Evolutionary conservation across 2,888 invertebrate genomes (phyloP), one percentile per base, ranked within the genome.

Genomic region (Amphipyra berbera): DNA sequence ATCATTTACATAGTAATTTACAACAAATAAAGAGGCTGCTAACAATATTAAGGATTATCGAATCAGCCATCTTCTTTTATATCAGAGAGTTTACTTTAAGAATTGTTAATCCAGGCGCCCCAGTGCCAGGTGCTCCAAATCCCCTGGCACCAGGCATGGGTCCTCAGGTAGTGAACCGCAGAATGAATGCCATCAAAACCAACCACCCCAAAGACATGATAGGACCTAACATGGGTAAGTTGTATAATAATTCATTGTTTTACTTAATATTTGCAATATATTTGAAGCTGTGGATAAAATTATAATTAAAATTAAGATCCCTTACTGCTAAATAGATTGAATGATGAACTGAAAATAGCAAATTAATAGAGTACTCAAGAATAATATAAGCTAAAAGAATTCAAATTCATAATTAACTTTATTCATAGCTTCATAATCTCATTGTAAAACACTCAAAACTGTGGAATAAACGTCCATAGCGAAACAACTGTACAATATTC

Each of bases 101-200:
- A 30, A 1, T 65, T 63, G 27, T 10, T 41, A 10, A 74, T 61
- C 5, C 53, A 86, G 86, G 86, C 75, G 72, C 83, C 35, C 83
- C 85, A 79, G 89, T 85, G 1, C 89, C 92, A 21, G 95, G 94
- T 54, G 90, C 87, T 55, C 92, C 93, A 30, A 91, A 95, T 41
- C 95, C 95, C 35, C 81, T 95, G 68, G 90, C 94, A 41, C 94
- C 93, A 55, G 95, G 95, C 9, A 93, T 94, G 89, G 95, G 95
- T 15, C 93, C 95, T 74, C 94, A 96, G 86, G 95, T 95, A 82
- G 96, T 96, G 80, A 97, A 97, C 87, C 95, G 97, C 82, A 95
- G 97, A 81, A 97, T 97, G 97, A 98, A 98, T 90, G 98, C 98
- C 83, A 97, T 98, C 88, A 98, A 98, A 95, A 96, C 97, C 61